Evolutionary conservation across 2,797 vertebrate species (phyloP).

Genomic region (Mormyrops boulengeri): DNA sequence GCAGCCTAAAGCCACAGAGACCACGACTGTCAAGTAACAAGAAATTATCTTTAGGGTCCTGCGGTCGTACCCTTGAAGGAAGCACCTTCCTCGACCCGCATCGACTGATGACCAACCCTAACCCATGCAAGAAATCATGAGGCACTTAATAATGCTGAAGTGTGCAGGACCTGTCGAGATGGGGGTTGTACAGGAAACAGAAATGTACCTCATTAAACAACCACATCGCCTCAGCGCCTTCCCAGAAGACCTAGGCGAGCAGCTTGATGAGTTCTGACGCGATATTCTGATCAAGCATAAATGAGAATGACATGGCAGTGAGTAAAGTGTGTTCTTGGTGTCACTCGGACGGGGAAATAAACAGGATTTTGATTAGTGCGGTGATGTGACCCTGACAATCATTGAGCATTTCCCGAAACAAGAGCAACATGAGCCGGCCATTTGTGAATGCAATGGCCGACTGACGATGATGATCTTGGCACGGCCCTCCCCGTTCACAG

Average conservation of each 20-base stretch:
- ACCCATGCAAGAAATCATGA: background rate
- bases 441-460: background rate
- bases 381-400: background rate
- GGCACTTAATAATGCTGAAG: background rate
- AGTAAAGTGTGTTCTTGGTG: background rate
- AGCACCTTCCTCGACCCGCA: background rate
- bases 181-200: background rate
- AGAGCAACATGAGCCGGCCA: background rate
- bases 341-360: background rate
- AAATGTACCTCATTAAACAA: background rate
- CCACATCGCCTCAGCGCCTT: background rate
- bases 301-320: background rate
- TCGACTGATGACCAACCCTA: background rate
- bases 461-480: background rate
- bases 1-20: background rate
- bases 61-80: background rate
- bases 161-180: background rate
- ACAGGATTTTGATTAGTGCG: background rate
- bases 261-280: background rate
- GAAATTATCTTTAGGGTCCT: background rate
- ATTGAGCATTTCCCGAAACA: background rate
- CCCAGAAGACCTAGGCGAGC: background rate
- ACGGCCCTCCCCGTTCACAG: background rate
- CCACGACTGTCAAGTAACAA: background rate
- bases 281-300: background rate